Base-by-base conservation (phyloP, 2,797 vertebrate species). In the Poecilia gillii region DNA sequence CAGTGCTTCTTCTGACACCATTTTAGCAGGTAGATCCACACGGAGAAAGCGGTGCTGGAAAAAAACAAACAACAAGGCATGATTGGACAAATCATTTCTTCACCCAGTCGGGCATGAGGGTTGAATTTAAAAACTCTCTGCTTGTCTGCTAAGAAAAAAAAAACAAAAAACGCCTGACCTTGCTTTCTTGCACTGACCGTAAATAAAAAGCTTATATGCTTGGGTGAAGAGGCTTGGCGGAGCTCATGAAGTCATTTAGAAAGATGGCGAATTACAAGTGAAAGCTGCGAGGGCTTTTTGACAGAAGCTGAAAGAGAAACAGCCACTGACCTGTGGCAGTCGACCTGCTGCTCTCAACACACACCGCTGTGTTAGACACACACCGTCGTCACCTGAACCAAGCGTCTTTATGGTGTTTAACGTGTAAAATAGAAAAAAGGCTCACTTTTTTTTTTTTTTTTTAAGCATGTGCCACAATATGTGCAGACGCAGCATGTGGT, bases 11-110 rank as follows among this genome's bases (percentile, higher is more conserved):
- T 79, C 78, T 92, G 91, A 92, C 98, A 99, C 91, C 95, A 84
- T 85, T 88, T 92, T 80, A 97, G 94, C 74, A 99, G 95, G 95
- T 97, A 99, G n/a, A 99, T 90, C 97, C 98, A 99, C 91, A 97
- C 76, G 8, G 98, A 99, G 88, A 98, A 47, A 0, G 97, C 94
- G 93, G 97, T 94, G 91, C 98, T 99, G 87, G 74, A 82, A 91
- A 79, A 71, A 46, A 71, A 8, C 77, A 81, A 81, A 74, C 81
- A 57, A 49, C 2, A 31, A 81, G 76, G 89, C 76, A 47, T 45
- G 71, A 86, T 84, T 70, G 83, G 80, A 85, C 82, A 81, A 86
- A 84, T 85, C 76, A 78, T 90, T 85, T 84, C 72, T 78, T 74
- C 12, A 25, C 36, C 79, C 33, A 3, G 39, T 66, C 76, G 86